Base-by-base conservation (phyloP, 2,888 invertebrate genomes). In the Mythimna albipuncta region DNA sequence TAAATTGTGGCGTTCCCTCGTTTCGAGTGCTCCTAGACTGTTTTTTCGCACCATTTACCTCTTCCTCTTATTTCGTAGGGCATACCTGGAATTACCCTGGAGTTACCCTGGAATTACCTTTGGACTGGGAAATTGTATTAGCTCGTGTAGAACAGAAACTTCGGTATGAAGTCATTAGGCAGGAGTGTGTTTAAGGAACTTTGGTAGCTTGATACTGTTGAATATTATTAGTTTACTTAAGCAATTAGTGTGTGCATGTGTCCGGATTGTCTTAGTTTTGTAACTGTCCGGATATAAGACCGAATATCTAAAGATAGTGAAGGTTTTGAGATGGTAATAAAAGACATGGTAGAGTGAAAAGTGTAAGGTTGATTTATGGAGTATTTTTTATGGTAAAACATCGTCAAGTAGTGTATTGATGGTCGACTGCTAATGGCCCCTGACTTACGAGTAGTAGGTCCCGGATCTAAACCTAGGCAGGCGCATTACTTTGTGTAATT, bases 1-100 rank as follows among this genome's bases (percentile, higher is more conserved):
- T 89, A 88, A 90, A 89, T 88, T 89, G 89, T 83, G 83, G 73
- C 64, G 77, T 74, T 79, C 68, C 72, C 78, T 62, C 55, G 63
- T 55, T 68, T 55, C 13, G 11, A 55, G 75, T 19, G 70, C 80
- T 81, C 72, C 76, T 69, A 75, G 72, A 67, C 73, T 64, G 64
- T 77, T 82, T 83, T 79, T 82, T 82, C 74, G 77, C 76, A 21
- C 79, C 81, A 81, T 84, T 83, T 85, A 81, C 81, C 67, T 83
- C 75, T 76, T 68, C 59, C 72, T 64, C 69, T 81, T 80, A 81
- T 75, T 83, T 70, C 41, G 76, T 70, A 72, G 76, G 76, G 70
- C 64, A 72, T 69, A 69, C 77, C 79, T 79, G 62, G 62, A 32
- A 67, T 64, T 77, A 55, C 55, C 41, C 13, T 35, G 19, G 19